Conservation (phyloP, 2,113 vertebrate species). For the Etheostoma cragini region DNA sequence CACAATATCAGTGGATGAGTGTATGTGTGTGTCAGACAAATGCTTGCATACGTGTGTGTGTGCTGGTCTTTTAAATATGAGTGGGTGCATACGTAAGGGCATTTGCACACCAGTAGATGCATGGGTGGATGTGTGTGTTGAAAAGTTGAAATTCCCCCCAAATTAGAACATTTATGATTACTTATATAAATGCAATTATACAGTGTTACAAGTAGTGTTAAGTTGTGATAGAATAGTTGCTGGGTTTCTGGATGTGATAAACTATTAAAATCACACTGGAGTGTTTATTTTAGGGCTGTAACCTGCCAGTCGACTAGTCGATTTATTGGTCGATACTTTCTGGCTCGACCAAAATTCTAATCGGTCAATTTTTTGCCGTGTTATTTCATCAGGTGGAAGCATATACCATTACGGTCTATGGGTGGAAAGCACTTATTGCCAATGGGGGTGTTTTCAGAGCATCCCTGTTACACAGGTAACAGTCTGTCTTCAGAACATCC, state of each 20-base stretch:
- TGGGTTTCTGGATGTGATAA: neutral
- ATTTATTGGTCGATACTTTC: too few relatives aligned
- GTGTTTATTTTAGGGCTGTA: too few relatives aligned
- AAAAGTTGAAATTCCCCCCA: neutral
- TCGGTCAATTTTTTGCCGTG: too few relatives aligned
- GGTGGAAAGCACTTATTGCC: too few relatives aligned
- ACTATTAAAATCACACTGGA: neutral
- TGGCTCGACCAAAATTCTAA: too few relatives aligned
- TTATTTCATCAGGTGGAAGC: too few relatives aligned
- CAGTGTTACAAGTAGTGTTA: neutral
- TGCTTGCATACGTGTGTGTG: neutral
- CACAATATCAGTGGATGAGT: neutral
- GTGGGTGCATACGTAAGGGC: constrained; percentile 11
- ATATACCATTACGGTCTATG: too few relatives aligned
- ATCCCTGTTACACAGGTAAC: too few relatives aligned
- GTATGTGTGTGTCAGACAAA: neutral
- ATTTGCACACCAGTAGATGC: neutral
- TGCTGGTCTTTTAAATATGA: neutral
- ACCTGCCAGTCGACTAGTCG: too few relatives aligned
- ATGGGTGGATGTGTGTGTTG: neutral
- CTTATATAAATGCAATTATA: neutral
- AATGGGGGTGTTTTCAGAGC: too few relatives aligned
- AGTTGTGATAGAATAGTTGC: neutral
- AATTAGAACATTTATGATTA: too few relatives aligned
- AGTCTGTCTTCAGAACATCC: too few relatives aligned